Evolutionary conservation across 2,797 vertebrate genomes (phyloP).

Genomic region (Hyperoplus lanceolatus): DNA sequence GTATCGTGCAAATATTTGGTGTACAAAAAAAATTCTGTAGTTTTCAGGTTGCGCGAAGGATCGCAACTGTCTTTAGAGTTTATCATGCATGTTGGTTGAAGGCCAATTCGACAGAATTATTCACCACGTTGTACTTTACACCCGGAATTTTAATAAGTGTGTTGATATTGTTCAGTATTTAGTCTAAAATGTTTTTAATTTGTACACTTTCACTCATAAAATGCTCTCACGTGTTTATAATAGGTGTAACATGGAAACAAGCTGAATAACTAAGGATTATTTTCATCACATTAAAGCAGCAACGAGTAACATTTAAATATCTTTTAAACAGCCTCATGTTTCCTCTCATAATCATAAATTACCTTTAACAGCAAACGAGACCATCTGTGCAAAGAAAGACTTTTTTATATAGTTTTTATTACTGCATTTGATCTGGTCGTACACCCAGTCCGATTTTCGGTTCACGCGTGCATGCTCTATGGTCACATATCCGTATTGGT

Average conservation of each 20-base stretch:
- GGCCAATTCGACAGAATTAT: background rate
- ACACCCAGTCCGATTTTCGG: too few species aligned
- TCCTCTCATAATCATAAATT: too few species aligned
- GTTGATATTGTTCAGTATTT: background rate
- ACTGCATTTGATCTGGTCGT: too few species aligned
- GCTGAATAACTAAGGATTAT: constrained; percentile 10
- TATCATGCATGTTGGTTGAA: background rate
- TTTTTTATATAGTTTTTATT: too few species aligned
- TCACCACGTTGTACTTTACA: constrained; percentile 19
- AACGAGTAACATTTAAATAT: too few species aligned
- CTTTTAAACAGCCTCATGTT: too few species aligned
- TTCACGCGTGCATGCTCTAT: too few species aligned
- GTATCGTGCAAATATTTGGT: background rate
- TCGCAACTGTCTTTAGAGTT: background rate
- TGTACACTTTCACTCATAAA: background rate
- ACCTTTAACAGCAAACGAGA: too few species aligned
- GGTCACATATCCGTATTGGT: too few species aligned
- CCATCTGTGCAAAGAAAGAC: too few species aligned
- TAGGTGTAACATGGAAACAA: constrained; percentile 27
- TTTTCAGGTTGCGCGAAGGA: constrained; percentile 1
- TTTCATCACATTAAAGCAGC: constrained; percentile 21
- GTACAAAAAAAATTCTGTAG: background rate
- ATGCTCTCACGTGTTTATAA: constrained; percentile 4
- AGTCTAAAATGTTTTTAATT: constrained; percentile 9
- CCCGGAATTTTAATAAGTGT: background rate